Evolutionary conservation across 1,140 invertebrate species (phyloP), one percentile per base, ranked within the genome.

Genomic region (Cheumatopsyche charites): DNA sequence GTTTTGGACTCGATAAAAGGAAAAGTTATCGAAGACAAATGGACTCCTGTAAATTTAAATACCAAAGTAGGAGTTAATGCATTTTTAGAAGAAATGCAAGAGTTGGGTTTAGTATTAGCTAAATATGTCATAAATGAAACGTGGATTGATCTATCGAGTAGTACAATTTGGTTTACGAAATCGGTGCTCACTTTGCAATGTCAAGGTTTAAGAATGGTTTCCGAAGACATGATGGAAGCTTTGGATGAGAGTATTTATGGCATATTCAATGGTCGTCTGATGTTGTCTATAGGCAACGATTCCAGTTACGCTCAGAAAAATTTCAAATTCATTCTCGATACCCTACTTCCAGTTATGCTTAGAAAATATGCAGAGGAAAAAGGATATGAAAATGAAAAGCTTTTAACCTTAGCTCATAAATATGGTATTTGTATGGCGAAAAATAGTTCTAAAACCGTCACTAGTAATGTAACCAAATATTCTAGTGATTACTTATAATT

Each of bases 401-500:
- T 85, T 49, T 73, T 81, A 49, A 75, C 74, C n/a, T 76, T 85
- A 70, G 83, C 80, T 49, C 82, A 82, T 75, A 83, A 85, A 72
- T 83, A 78, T 77, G 83, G 83, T 74, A 81, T 84, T 5, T 68
- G 47, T 41, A 73, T 65, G 12, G 41, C 67, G 15, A 81, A 78
- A 73, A 75, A 79, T 26, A 77, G 79, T 41, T 71, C 77, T 58
- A 76, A 82, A 77, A 84, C 81, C 76, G 81, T 82, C 73, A 80
- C 81, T 5, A 73, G 70, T 19, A 83, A 83, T 79, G 82, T 85
- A 77, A 83, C 83, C 78, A 84, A 84, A 79, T 85, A 85, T 73
- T 84, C 83, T 21, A 84, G 83, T 77, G 83, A 85, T 79, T 85
- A 85, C 80, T 82, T 85, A 81, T 85, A 82, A 83, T 79, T 25